Conservation (phyloP, 2,888 invertebrate species). For the Ectemnius lituratus region DNA sequence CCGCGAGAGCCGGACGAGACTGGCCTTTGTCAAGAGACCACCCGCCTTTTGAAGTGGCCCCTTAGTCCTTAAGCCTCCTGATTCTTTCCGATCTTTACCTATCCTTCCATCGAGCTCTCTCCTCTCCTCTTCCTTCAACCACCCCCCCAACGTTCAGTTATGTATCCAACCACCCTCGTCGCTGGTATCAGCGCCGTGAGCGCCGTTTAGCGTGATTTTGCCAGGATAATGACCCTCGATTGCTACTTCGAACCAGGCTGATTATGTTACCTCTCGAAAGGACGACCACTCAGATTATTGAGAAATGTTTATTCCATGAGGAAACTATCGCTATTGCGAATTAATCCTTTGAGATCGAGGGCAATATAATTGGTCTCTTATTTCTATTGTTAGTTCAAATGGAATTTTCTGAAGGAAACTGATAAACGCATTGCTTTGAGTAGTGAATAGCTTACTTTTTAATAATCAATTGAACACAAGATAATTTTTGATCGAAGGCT, state of each 20-base stretch:
- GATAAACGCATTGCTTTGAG: too few relatives aligned
- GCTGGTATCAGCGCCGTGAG: background rate
- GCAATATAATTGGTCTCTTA: too few relatives aligned
- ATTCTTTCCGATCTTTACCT: conserved; percentile 13
- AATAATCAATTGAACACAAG: too few relatives aligned
- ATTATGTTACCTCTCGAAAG: background rate
- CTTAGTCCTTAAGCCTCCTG: conserved; percentile 29
- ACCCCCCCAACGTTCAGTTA: too few relatives aligned
- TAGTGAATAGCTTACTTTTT: too few relatives aligned
- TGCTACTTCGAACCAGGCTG: background rate
- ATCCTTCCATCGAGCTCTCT: background rate
- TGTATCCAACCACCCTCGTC: too few relatives aligned
- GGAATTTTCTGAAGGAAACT: too few relatives aligned
- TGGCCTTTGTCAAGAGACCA: conserved; percentile 33
- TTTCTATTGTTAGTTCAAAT: too few relatives aligned
- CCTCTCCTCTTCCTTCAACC: background rate
- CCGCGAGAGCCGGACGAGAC: conserved; percentile 34
- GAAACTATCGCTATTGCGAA: conserved; percentile 13
- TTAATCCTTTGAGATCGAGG: too few relatives aligned
- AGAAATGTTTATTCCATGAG: conserved; percentile 30
- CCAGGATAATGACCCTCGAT: conserved; percentile 1
- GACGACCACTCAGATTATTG: conserved; percentile 35
- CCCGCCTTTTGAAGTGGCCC: conserved; percentile 46
- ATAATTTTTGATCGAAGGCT: too few relatives aligned
- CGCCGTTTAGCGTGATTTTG: conserved; percentile 6